Evolutionary conservation across 2,113 vertebrate genomes (phyloP).

Genomic region (Atrichornis clamosus): DNA sequence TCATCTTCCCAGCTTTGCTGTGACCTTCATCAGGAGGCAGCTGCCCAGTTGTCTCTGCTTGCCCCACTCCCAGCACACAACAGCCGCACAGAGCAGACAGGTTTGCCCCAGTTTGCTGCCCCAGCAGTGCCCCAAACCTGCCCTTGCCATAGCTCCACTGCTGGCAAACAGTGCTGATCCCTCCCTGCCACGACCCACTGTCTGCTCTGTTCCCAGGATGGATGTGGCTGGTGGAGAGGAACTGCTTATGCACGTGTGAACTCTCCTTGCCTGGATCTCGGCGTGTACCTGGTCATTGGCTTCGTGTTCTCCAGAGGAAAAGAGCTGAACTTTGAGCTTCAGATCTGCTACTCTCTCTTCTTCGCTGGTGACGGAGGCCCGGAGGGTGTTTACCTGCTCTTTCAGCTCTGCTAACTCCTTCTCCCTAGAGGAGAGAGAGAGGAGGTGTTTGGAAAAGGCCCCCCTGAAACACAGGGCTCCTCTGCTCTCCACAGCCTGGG

Average conservation of each 20-base stretch:
- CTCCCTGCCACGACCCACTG: not conserved
- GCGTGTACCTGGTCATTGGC: constrained; percentile 77
- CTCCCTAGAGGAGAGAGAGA: constrained; percentile 69
- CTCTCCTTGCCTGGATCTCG: not conserved
- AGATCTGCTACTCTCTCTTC: constrained; percentile 74
- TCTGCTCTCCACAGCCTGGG: not conserved
- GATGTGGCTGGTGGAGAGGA: not conserved
- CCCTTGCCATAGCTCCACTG: not conserved
- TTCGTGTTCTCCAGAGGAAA: constrained; percentile 72
- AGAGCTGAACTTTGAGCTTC: constrained; percentile 76
- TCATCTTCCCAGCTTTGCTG: not conserved
- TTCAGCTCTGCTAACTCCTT: constrained; percentile 75
- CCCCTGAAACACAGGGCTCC: accelerated
- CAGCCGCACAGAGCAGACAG: not conserved
- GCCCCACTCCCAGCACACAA: not conserved
- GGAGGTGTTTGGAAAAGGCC: not conserved
- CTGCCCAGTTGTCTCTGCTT: not conserved
- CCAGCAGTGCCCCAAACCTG: not conserved
- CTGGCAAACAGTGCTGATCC: not conserved
- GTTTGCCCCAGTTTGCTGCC: not conserved
- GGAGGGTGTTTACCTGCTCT: constrained; percentile 70
- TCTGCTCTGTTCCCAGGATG: not conserved
- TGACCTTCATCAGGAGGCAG: not conserved
- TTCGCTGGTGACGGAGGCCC: constrained; percentile 72
- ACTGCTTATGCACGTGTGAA: accelerated